Evolutionary conservation across 2,888 invertebrate species (phyloP), one percentile per base, ranked within the genome.

Genomic region (Lamellibrachia satsuma): DNA sequence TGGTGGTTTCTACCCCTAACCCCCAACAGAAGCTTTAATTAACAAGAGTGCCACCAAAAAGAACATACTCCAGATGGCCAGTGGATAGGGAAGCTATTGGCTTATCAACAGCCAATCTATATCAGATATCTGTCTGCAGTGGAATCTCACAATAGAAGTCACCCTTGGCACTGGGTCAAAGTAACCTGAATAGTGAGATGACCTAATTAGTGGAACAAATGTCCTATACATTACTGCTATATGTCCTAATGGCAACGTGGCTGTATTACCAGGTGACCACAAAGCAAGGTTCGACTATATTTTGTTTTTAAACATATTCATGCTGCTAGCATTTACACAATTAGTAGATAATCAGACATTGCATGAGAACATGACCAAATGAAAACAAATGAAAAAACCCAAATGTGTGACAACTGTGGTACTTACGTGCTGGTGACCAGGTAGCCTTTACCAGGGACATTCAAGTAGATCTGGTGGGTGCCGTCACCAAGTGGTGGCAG

Each of bases 401-500:
- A 75, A 75, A 22, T 75, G 75, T 1, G 22, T 75, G 75, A 75
- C n/a, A 75, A 75, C 75, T 4, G 22, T 22, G 22, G 75, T 75
- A 75, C 75, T 75, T 22, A 75, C 75, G 75, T 75, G 75, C n/a
- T n/a, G 22, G 75, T 75, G 75, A 75, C 75, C 15, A 75, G 75
- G 75, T 75, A 75, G 4, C 75, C 75, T 75, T 75, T 75, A 75
- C 75, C 75, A 15, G 22, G 15, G 22, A 75, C 22, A 75, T 15
- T 15, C 75, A 75, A 15, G 75, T 75, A 75, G 75, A 75, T 75
- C 75, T 22, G 75, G 75, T 75, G 75, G 75, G n/a, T 6, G 22
- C 75, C 75, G 75, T 75, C 75, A 75, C 75, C 75, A 75, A 75
- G 75, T 75, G 75, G 75, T 11, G 75, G 75, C n/a, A 75, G 75